These are phyloP conservation scores for Globia sparganii DNA, from an alignment of 2,888 invertebrate species.

Conservation along the genomic window DNA sequence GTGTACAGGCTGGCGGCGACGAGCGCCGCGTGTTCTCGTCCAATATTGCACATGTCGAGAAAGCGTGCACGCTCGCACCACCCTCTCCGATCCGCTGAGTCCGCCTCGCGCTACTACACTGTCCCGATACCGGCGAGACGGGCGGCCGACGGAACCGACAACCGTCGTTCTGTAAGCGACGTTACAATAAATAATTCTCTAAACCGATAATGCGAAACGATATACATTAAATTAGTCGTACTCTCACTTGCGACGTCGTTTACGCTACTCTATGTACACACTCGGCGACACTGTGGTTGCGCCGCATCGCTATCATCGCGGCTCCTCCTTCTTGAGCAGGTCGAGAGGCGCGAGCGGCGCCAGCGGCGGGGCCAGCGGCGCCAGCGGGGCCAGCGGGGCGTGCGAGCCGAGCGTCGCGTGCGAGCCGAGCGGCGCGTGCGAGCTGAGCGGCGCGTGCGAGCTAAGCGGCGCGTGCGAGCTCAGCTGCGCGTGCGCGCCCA, in stretches of 20 bases:
- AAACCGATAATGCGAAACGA: slow-evolving; percentile 86
- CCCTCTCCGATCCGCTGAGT: slow-evolving; percentile 69
- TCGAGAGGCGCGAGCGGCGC: slow-evolving; percentile 88
- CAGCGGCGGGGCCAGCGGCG: slow-evolving; percentile 90
- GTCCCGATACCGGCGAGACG: slow-evolving; percentile 68
- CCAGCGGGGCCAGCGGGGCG: slow-evolving; percentile 86
- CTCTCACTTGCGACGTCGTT: slow-evolving; percentile 80
- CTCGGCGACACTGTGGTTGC: slow-evolving; percentile 68
- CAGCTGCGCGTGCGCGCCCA: slow-evolving; percentile 78
- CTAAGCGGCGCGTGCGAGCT: slow-evolving; percentile 84
- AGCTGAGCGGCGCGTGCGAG: slow-evolving; percentile 83
- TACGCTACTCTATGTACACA: slow-evolving; percentile 76
- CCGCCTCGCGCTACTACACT: slow-evolving; percentile 58
- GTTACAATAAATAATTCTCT: slow-evolving; percentile 89
- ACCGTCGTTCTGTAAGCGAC: slow-evolving; percentile 77
- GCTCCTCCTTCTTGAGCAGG: slow-evolving; percentile 91
- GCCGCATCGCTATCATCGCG: slow-evolving; percentile 86
- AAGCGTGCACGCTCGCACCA: slow-evolving; percentile 76
- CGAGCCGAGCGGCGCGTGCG: slow-evolving; percentile 65
- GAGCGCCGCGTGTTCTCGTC: slow-evolving; percentile 78
- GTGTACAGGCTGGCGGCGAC: slow-evolving; percentile 82
- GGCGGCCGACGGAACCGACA: slow-evolving; percentile 61
- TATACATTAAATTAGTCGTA: slow-evolving; percentile 79
- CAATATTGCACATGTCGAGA: slow-evolving; percentile 86
- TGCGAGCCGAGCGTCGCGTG: slow-evolving; percentile 69